Evolutionary conservation across 2,113 vertebrate genomes (phyloP).

Genomic region (Steatornis caripensis): DNA sequence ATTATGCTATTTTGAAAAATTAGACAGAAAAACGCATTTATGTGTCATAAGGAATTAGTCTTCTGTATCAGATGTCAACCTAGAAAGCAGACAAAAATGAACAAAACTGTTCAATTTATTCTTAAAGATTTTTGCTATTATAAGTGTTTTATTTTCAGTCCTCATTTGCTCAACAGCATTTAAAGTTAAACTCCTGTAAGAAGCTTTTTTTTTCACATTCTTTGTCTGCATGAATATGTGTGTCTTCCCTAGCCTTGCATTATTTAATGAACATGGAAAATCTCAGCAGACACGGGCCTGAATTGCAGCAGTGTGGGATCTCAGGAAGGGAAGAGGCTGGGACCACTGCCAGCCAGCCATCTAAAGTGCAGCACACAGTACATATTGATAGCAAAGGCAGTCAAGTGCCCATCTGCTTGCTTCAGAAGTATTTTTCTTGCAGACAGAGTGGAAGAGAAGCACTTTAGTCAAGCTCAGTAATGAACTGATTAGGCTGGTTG

Average conservation of each 20-base stretch:
- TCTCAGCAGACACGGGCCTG: neutral
- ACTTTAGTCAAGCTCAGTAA: constrained; percentile 8
- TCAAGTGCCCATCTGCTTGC: constrained; percentile 25
- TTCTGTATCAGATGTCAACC: neutral
- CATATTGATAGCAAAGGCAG: neutral
- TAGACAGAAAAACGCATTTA: neutral
- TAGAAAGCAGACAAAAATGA: neutral
- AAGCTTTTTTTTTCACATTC: neutral
- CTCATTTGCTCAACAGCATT: neutral
- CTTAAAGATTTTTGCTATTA: neutral
- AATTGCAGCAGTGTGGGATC: neutral
- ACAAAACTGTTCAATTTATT: neutral
- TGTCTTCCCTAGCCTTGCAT: neutral
- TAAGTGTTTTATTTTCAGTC: neutral
- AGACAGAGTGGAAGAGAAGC: neutral
- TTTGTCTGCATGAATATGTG: neutral
- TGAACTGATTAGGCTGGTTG: neutral
- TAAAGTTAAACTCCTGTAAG: neutral
- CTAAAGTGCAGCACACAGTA: neutral
- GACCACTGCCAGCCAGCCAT: neutral
- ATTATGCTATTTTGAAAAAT: neutral
- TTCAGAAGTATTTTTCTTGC: constrained; percentile 2
- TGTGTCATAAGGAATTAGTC: neutral
- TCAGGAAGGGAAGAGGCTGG: neutral
- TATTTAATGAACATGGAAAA: neutral